phyloP scores from a whole-genome alignment of 2,888 invertebrate species.

The Oligia strigilis region DNA sequence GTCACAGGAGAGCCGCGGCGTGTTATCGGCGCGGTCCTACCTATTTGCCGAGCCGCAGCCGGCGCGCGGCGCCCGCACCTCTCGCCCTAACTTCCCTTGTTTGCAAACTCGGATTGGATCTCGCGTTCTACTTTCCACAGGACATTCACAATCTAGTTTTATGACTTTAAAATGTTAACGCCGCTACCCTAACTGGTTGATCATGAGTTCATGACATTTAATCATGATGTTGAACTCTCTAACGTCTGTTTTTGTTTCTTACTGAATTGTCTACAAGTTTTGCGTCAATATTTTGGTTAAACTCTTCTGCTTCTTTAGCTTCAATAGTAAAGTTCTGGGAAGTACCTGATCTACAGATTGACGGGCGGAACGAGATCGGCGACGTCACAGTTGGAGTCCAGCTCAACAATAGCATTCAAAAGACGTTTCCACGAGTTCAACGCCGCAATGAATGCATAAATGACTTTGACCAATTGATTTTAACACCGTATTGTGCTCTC shows the following conservation, averaged over 20 bases:
- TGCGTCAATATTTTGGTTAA: slow-evolving; percentile 48
- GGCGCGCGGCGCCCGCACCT: slow-evolving; percentile 70
- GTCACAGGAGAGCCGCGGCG: slow-evolving; percentile 84
- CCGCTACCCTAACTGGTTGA: slow-evolving; percentile 78
- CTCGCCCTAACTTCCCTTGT: slow-evolving; percentile 88
- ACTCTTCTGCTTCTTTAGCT: slow-evolving; percentile 56
- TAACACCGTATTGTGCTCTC: slow-evolving; percentile 81
- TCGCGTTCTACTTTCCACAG: slow-evolving; percentile 88
- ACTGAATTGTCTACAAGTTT: slow-evolving; percentile 26
- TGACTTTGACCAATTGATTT: slow-evolving; percentile 89
- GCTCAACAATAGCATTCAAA: slow-evolving; percentile 81
- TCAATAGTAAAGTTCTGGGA: slow-evolving; percentile 68
- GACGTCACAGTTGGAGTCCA: slow-evolving; percentile 84
- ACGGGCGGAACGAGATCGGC: slow-evolving; percentile 77
- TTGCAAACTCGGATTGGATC: slow-evolving; percentile 90
- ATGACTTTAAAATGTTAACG: slow-evolving; percentile 87
- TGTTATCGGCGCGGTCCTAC: slow-evolving; percentile 84
- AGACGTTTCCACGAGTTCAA: slow-evolving; percentile 76
- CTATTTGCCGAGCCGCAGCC: slow-evolving; percentile 61
- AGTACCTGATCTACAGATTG: slow-evolving; percentile 73
- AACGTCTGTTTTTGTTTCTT: slow-evolving; percentile 60
- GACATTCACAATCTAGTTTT: slow-evolving; percentile 89
- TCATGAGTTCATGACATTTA: slow-evolving; percentile 73
- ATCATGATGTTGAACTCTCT: slow-evolving; percentile 68
- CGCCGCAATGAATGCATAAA: slow-evolving; percentile 81